These are phyloP conservation scores for Gobio occitaniae DNA, from an alignment of 2,797 vertebrate species.

Conservation along the genomic window DNA sequence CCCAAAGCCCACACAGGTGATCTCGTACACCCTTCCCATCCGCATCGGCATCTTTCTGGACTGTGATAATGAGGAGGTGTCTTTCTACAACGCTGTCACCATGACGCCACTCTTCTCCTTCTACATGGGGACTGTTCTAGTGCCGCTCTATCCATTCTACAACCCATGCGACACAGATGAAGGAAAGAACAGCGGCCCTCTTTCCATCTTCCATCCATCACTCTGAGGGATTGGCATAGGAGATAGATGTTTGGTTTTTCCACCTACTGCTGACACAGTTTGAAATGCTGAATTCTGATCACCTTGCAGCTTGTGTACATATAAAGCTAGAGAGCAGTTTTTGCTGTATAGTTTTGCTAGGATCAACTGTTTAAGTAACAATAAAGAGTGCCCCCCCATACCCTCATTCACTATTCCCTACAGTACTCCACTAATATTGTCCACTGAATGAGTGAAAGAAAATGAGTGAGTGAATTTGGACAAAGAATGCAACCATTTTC, in stretches of 20 bases:
- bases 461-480: background rate
- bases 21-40: conserved; percentile 60
- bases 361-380: background rate
- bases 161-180: conserved; percentile 80
- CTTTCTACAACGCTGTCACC: conserved; percentile 81
- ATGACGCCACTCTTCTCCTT: conserved; percentile 79
- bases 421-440: background rate
- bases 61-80: conserved; percentile 79
- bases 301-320: background rate
- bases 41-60: conserved; percentile 81
- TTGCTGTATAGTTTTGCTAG: background rate
- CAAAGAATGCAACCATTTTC: background rate
- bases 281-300: background rate
- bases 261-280: background rate
- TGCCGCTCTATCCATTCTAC: conserved; percentile 76
- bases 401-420: background rate
- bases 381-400: background rate
- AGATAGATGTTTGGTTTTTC: background rate
- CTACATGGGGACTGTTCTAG: conserved; percentile 65
- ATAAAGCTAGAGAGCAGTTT: background rate
- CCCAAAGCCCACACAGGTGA: conserved; percentile 73
- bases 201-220: conserved; percentile 74
- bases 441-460: background rate
- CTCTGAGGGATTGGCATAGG: conserved; percentile 63
- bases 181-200: conserved; percentile 70